Evolutionary conservation across 1,140 invertebrate genomes (phyloP).

Genomic region (Macrotrachela quadricornifera): DNA sequence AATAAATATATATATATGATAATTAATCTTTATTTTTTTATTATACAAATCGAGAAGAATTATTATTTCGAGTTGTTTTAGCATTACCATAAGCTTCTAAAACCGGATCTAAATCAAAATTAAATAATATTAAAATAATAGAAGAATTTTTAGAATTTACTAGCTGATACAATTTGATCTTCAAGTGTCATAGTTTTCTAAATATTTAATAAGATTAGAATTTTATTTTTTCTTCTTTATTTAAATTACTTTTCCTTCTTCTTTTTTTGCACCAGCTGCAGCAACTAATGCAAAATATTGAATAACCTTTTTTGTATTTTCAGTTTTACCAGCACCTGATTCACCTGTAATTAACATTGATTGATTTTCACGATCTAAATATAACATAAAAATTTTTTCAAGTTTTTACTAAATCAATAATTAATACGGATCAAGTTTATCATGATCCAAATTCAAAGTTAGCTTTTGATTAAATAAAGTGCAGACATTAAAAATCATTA

Average conservation of each 20-base stretch:
- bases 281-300: constrained; percentile 42
- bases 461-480: too few species aligned
- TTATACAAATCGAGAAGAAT: constrained; percentile 39
- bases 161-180: constrained; percentile 42
- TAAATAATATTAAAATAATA: constrained; percentile 85
- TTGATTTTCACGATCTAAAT: constrained; percentile 15
- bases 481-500: too few species aligned
- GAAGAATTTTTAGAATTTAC: too few species aligned
- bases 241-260: too few species aligned
- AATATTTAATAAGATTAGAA: not conserved
- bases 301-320: constrained; percentile 47
- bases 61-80: constrained; percentile 41
- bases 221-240: not conserved
- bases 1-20: too few species aligned
- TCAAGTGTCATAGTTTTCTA: constrained; percentile 26
- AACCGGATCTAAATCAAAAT: constrained; percentile 55
- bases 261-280: not conserved
- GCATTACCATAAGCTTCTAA: constrained; percentile 40
- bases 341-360: constrained; percentile 36
- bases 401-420: too few species aligned
- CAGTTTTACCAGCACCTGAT: constrained; percentile 43
- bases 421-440: too few species aligned
- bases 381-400: too few species aligned
- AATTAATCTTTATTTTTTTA: not conserved
- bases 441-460: not conserved